Base-by-base conservation (phyloP, 1,140 invertebrate genomes). In the Drosophila baimaii region DNA sequence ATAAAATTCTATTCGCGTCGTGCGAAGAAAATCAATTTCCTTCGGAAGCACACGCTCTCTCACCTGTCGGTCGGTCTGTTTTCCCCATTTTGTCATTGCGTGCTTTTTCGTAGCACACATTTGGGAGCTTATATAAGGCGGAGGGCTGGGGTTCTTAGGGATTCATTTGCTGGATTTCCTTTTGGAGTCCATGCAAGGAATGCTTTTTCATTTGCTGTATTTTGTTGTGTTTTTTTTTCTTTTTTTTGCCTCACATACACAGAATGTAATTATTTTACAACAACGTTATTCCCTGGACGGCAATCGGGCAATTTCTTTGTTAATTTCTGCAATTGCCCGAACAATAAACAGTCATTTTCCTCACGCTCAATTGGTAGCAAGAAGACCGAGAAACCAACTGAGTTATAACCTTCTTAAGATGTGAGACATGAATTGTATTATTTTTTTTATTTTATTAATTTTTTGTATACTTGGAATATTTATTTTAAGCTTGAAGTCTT, bases 1-100 rank as follows among this genome's bases (percentile, higher is more conserved):
- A 90, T 88, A 88, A 81, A 75, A 84, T 84, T 81, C 77, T 83
- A 83, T 81, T 83, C 81, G 80, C 80, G 65, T 46, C 49, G 47
- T 25, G 68, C 59, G 61, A 78, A 33, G 75, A 79, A 79, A 79
- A 79, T 79, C 75, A 79, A 79, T 79, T 79, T 79, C 73, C 52
- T 63, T 77, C 39, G 73, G 39, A 35, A 52, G 17, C 49, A 37
- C 64, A 58, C 41, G 13, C 46, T 49, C 66, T 71, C 52, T 57
- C 68, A 62, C 65, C 58, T 81, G 65, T 65, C 78, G 76, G 56
- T 41, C 31, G 23, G 46, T 3, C 44, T 68, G 21, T 52, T 39
- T 56, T 44, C 27, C 44, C 39, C 58, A 10, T 23, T 57, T 44
- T 21, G 25, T 66, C 21, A 43, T 43, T 64, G 31, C 47, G 51